Evolutionary conservation across 1,140 invertebrate species (phyloP).

Genomic region (Drosophila pectinifera): DNA sequence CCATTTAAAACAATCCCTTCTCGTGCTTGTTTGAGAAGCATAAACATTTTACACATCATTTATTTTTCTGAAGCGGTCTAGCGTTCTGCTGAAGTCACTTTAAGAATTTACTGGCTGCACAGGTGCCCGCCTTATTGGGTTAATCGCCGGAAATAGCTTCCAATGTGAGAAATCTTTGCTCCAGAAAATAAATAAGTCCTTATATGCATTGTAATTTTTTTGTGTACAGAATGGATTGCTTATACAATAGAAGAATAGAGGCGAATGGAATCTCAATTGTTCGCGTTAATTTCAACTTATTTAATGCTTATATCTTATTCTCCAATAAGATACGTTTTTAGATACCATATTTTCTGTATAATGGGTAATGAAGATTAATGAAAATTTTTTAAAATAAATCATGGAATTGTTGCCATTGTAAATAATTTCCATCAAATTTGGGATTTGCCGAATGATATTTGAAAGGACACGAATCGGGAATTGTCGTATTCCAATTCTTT

Average conservation of each 20-base stretch:
- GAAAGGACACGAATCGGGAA: too few species aligned
- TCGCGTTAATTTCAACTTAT: not conserved
- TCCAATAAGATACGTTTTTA: not conserved
- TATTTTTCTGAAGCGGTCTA: too few species aligned
- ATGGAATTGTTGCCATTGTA: not conserved
- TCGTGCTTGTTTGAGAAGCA: too few species aligned
- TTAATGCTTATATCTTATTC: not conserved
- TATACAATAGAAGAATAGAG: not conserved
- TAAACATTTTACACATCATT: too few species aligned
- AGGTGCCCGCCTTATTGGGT: not conserved
- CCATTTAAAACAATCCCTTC: too few species aligned
- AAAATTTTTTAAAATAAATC: constrained; percentile 1
- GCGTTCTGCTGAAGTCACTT: too few species aligned
- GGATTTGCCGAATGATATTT: too few species aligned
- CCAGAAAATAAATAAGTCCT: not conserved
- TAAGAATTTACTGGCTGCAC: too few species aligned
- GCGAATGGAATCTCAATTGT: not conserved
- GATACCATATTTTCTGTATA: constrained; percentile 3
- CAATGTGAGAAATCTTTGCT: not conserved
- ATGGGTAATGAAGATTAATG: constrained; percentile 4
- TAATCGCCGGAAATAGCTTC: not conserved
- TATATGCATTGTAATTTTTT: not conserved
- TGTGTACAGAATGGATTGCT: not conserved
- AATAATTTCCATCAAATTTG: too few species aligned
- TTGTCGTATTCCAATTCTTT: too few species aligned